A percentile compares a stretch with the other conserved stretches of the same genome.
Conservation (phyloP, 1,140 invertebrate species). For the Venturia canescens region DNA sequence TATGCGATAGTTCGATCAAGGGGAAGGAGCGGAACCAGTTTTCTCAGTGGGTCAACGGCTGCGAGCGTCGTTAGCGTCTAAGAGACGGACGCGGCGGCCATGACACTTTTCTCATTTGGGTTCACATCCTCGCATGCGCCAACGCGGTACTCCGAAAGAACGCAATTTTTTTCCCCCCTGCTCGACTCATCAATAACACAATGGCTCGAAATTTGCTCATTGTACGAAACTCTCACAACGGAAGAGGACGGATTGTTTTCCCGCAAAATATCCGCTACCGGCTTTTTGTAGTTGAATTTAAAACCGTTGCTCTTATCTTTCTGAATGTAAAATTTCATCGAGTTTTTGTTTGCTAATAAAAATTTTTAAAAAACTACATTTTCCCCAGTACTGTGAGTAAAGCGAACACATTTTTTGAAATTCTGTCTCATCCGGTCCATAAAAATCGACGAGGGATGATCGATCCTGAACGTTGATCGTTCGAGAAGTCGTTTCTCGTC, state of each 20-base stretch:
- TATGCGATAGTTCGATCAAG: conserved; percentile 61
- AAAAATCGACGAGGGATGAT: not conserved
- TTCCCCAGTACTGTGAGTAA: not conserved
- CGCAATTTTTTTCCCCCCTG: conserved; percentile 54
- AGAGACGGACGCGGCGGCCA: conserved; percentile 31
- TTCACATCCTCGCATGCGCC: conserved; percentile 21
- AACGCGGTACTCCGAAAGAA: conserved; percentile 47
- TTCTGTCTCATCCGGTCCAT: not conserved
- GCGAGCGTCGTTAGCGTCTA: conserved; percentile 48
- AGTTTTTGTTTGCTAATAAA: not conserved
- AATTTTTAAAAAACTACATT: not conserved
- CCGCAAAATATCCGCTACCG: not conserved
- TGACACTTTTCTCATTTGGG: conserved; percentile 23
- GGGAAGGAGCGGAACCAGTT: conserved; percentile 73
- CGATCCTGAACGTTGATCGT: not conserved
- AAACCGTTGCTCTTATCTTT: not conserved
- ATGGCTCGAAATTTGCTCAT: conserved; percentile 52
- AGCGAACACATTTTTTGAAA: not conserved
- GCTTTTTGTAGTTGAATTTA: not conserved
- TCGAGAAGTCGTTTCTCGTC: not conserved
- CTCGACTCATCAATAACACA: conserved; percentile 56
- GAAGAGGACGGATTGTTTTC: not conserved
- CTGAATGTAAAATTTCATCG: not conserved
- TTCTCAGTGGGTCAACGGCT: conserved; percentile 76
- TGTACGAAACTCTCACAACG: not conserved